Base-by-base conservation (phyloP, 1,140 invertebrate species). In the Dolichoris vasculosae region DNA sequence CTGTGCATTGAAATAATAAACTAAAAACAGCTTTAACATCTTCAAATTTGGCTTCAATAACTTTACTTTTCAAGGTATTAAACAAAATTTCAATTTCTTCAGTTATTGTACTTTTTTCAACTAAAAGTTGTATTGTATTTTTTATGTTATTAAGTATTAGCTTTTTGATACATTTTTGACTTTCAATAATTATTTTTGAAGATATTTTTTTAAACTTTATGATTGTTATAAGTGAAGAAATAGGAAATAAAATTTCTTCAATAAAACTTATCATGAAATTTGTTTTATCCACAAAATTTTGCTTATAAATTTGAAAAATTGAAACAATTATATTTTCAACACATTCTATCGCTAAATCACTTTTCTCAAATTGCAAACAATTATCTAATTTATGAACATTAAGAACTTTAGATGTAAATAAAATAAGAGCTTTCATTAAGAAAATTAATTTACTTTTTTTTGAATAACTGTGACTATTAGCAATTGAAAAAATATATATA, bases 81-180 rank as follows among this genome's bases (percentile, higher is more conserved):
- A 90, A 89, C 64, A 91, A 81, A 77, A 73, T 48, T 73, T 83
- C 79, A 51, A 15, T 40, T 55, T 86, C 87, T 78, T 85, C 40
- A 30, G 11, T 4, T 40, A 76, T 86, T 55, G 38, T 23, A 71
- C 86, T 85, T 64, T 71, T 83, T 43, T 87, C 71, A 51, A 79
- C 30, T 78, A 69, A 40, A n/a, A 38, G 48, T 59, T 35, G 43
- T 69, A 73, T n/a, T 86, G 43, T 64, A 87, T 69, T 86, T 88
- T 35, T 82, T 48, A 80, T 40, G 32, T 20, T 11, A 17, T 43
- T 51, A 64, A 91, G 85, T 35, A 92, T 76, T 67, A 91, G 43
- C 30, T 86, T 88, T 75, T 90, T 89, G 20, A 91, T 85, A 48
- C 89, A 92, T 82, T 90, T 91, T 59, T 90, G 71, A 17, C 83